Conservation (phyloP, 2,888 invertebrate genomes). For the Parthenolecanium corni region DNA sequence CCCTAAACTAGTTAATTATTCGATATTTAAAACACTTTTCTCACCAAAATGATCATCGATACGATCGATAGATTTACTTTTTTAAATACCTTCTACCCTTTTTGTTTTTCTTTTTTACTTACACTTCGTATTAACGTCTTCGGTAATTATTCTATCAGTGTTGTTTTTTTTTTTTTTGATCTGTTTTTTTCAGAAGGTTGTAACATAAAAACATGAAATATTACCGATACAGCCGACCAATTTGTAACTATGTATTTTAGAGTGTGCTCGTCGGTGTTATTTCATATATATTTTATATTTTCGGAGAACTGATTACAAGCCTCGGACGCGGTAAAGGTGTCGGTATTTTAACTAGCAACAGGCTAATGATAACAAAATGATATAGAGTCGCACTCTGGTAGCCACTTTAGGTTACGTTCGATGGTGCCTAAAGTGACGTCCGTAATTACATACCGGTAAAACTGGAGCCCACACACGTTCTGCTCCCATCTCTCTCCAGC, state of each 20-base stretch:
- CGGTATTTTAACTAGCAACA: slow-evolving; percentile 28
- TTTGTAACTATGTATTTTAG: slow-evolving; percentile 26
- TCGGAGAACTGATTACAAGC: slow-evolving; percentile 27
- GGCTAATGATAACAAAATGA: slow-evolving; percentile 28
- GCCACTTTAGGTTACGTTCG: slow-evolving; percentile 22
- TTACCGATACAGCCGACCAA: slow-evolving; percentile 7
- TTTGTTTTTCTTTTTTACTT: no score
- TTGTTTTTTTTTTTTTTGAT: neutral
- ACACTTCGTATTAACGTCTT: no score
- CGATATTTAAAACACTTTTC: no score
- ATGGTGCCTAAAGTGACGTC: slow-evolving; percentile 27
- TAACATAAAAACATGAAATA: slow-evolving; percentile 8
- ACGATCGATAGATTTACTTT: no score
- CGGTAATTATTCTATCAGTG: slow-evolving; percentile 23
- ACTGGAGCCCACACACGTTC: slow-evolving; percentile 28
- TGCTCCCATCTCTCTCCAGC: no score
- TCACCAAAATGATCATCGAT: no score
- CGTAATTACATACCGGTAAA: slow-evolving; percentile 20
- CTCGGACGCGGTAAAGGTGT: slow-evolving; percentile 15
- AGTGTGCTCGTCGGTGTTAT: slow-evolving; percentile 6
- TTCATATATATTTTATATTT: neutral
- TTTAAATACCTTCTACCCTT: no score
- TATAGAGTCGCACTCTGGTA: slow-evolving; percentile 28
- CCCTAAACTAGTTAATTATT: no score
- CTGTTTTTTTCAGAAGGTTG: slow-evolving; percentile 8